phyloP scores from a whole-genome alignment of 1,140 invertebrate genomes.

The Micrasema longulum region DNA sequence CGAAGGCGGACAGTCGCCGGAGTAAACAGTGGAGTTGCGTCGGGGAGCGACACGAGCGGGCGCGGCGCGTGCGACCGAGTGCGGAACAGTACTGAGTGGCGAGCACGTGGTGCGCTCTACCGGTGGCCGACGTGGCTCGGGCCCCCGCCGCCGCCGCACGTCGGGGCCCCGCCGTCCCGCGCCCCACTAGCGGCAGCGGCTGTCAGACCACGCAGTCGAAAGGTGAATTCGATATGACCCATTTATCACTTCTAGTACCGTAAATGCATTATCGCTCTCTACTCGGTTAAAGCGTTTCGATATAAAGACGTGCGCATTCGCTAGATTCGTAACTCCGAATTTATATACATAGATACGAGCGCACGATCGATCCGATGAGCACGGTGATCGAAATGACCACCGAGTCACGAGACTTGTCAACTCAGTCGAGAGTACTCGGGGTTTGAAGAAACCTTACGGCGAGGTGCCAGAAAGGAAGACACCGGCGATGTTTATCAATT shows the following conservation, averaged over 20 bases:
- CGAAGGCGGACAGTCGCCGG: background rate
- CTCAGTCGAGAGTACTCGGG: background rate
- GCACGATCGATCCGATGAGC: background rate
- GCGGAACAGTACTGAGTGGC: constrained; percentile 2
- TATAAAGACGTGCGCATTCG: background rate
- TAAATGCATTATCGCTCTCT: background rate
- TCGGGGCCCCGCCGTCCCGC: too few species aligned
- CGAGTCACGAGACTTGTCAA: background rate
- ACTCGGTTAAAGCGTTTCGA: background rate
- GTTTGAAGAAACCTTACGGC: background rate
- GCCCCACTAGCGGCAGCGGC: background rate
- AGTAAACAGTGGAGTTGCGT: constrained; percentile 12
- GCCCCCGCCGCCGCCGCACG: constrained; percentile 14
- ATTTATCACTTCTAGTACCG: background rate
- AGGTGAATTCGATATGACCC: background rate
- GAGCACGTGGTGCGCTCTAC: constrained; percentile 22
- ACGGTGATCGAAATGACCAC: background rate
- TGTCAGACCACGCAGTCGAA: background rate
- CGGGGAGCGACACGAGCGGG: background rate
- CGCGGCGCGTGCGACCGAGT: constrained; percentile 18
- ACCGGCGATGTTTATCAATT: constrained; percentile 14
- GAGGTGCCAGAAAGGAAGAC: background rate
- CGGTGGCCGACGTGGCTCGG: constrained; percentile 31
- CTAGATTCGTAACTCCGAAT: background rate
- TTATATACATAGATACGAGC: background rate